Evolutionary conservation across 2,797 vertebrate genomes (phyloP), one percentile per base, ranked within the genome.

Genomic region (Danio albolineatus): DNA sequence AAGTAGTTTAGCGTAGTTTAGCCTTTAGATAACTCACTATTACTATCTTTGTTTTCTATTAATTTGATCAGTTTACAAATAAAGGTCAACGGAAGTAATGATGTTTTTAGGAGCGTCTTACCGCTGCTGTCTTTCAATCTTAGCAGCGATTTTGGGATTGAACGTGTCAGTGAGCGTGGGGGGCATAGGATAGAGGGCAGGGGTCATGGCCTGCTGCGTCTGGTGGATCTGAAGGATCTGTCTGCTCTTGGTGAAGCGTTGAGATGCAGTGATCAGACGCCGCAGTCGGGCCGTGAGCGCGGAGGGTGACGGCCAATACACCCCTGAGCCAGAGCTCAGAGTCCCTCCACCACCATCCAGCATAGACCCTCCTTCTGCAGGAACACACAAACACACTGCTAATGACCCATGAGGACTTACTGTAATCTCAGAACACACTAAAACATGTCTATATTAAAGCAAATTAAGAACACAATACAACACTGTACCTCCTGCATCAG

Each of bases 81-180:
- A 28, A 28, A 28, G 28, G 28, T 28, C 2, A 60, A 28, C 0
- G 4, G 28, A 16, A 59, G n/a, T 16, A n/a, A 54, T 19, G 28
- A 3, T 28, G 1, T 28, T 28, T 28, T 28, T 28, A 28, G 1
- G 28, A 62, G 41, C 12, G 2, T 56, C 92, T 84, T 82, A 98
- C 98, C 97, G 96, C 91, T 99, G 98, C 65, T 99, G 98, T 43
- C 97, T 95, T 92, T 99, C 97, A 85, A 99, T 97, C 90, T 99
- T 99, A 66, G 98, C 98, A 72, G 94, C 98, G 90, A 99, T 96
- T 92, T 99, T 99, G 64, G 97, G 97, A 86, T 96, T 99, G 72
- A 99, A 87, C 56, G 93, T 91, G 87, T 98, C 96, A 44, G 93
- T 95, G 76, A 95, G 93, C 0, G 93, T 90, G 70, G 95, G 92